Base-by-base conservation (phyloP, 1,140 invertebrate species). In the Rhyzopertha dominica region DNA sequence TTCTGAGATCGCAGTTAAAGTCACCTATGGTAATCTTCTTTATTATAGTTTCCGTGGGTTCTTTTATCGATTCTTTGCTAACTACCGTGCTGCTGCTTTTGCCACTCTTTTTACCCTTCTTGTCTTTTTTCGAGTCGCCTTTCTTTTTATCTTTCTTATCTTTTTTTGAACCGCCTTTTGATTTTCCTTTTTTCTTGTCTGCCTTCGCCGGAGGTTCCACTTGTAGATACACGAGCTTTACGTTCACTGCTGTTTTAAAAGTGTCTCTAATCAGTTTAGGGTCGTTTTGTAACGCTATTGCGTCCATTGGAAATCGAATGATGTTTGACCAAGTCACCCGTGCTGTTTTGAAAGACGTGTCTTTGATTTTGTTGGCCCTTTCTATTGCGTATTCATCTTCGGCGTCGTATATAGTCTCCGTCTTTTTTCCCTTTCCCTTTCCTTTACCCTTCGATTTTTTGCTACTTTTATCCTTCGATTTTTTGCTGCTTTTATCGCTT, bases 241-340 rank as follows among this genome's bases (percentile, higher is more conserved):
- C 28, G 2, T 69, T 72, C 5, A 75, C 54, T 13, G 53, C 47
- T 10, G 66, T 69, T 12, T 72, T 60, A 49, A 77, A 74, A 3
- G 71, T 74, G 45, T 77, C 68, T 32, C 74, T 66, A 28, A 76
- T 49, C 13, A 67, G 61, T 7, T 43, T 49, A 12, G 74, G 65
- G 50, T 75, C 67, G n/a, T 70, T 66, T 40, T 70, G 70, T 9
- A 45, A 47, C 32, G 52, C 25, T 29, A 75, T 68, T 47, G 57
- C 60, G 10, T 75, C 40, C 8, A 68, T 56, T 34, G 68, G 65
- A 53, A 74, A 74, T 40, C 69, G 67, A 54, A 76, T 71, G 2
- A 73, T 52, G 47, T 71, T 73, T 36, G 63, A 65, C 72, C 73
- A 76, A 8, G 62, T 61, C 0, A 70, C 51, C 24, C 50, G 61